A percentile compares a stretch with the other conserved stretches of the same genome.
phyloP scores from a whole-genome alignment of 2,113 vertebrate genomes.

The Grammomys dolichurus region DNA sequence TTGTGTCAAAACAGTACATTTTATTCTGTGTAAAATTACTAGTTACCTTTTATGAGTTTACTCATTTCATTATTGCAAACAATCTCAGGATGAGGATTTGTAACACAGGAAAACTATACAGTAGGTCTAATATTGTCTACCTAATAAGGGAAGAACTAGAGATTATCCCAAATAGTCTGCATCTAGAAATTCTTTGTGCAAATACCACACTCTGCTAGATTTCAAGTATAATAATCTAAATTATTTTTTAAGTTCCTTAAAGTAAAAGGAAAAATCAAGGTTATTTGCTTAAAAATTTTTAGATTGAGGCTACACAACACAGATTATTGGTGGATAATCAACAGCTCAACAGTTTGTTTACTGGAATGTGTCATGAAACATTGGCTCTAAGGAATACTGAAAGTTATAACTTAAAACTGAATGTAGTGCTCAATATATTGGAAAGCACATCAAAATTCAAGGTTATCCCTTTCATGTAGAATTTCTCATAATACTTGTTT shows the following conservation, averaged over 20 bases:
- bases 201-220: background rate
- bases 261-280: background rate
- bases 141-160: background rate
- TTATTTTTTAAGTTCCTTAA: background rate
- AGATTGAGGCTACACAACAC: background rate
- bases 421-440: background rate
- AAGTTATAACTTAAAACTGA: background rate
- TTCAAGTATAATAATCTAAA: background rate
- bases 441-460: constrained; percentile 43
- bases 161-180: background rate
- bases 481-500: constrained; percentile 15
- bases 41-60: background rate
- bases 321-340: background rate
- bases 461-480: background rate
- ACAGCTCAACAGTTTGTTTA: background rate
- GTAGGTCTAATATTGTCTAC: background rate
- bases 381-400: background rate
- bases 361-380: background rate
- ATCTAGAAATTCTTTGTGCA: background rate
- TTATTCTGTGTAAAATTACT: background rate
- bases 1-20: background rate
- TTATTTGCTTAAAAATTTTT: background rate
- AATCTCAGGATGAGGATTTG: background rate
- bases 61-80: background rate
- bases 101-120: background rate